Conservation (phyloP, 1,140 invertebrate species). For the Drosophila guanche region DNA sequence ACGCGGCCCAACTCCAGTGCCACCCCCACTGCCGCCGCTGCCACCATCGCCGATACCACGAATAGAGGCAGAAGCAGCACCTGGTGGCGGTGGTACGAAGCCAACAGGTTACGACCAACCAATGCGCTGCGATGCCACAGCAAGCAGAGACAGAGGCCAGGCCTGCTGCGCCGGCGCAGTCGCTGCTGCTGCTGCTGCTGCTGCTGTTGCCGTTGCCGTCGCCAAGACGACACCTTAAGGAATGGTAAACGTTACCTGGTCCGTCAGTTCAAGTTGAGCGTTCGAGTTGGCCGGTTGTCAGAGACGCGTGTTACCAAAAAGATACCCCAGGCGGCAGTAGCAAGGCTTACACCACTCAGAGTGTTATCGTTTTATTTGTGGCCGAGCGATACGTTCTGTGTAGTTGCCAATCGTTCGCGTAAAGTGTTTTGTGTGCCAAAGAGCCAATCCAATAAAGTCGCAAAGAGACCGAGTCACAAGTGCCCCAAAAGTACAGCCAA, state of each 20-base stretch:
- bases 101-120: conserved; percentile 50
- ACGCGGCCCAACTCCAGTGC: conserved; percentile 31
- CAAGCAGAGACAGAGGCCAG: conserved; percentile 43
- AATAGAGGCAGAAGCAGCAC: conserved; percentile 19
- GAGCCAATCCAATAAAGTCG: conserved; percentile 34
- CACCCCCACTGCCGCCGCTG: conserved; percentile 7
- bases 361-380: no score
- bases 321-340: conserved; percentile 12
- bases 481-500: conserved; percentile 66
- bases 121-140: conserved; percentile 34
- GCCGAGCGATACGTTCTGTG: conserved; percentile 5
- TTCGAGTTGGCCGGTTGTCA: conserved; percentile 77
- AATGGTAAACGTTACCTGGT: conserved; percentile 80
- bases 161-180: conserved; percentile 24
- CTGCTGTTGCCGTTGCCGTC: conserved; percentile 4
- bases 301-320: conserved; percentile 22
- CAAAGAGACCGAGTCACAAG: conserved; percentile 29
- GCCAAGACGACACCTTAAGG: conserved; percentile 67
- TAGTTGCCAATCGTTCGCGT: conserved; percentile 25
- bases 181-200: background rate
- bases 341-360: no score
- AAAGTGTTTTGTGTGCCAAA: conserved; percentile 32
- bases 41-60: background rate
- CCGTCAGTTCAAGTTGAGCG: conserved; percentile 81
- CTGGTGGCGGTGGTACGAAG: conserved; percentile 24